Conservation (phyloP, 2,113 vertebrate genomes). For the Ameiurus melas region DNA sequence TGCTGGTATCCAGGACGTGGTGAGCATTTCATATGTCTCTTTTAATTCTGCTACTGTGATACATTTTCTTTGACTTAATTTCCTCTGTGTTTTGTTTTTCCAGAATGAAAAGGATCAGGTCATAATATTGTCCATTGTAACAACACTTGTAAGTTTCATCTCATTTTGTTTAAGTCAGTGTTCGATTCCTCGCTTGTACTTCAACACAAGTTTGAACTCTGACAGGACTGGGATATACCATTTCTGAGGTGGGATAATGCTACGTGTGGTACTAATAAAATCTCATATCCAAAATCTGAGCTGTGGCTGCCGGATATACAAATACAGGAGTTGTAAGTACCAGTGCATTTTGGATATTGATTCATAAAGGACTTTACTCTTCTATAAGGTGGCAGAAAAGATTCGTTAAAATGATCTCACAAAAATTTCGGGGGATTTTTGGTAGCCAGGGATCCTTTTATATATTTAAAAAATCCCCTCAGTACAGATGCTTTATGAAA, state of each 20-base stretch:
- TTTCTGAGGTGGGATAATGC: neutral
- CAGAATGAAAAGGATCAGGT: neutral
- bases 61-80: no score
- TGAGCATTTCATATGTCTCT: neutral
- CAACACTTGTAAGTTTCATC: conserved; percentile 4
- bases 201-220: neutral
- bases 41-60: neutral
- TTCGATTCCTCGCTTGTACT: neutral
- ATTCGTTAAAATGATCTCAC: neutral
- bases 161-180: neutral
- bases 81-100: conserved; percentile 2
- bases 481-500: no score
- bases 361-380: neutral
- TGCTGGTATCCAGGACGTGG: neutral
- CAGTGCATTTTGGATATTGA: neutral
- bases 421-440: no score
- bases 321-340: neutral
- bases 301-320: conserved; percentile 2
- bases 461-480: no score
- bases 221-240: neutral
- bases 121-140: neutral
- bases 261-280: neutral
- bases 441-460: no score
- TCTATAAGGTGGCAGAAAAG: neutral
- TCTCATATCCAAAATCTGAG: conserved; percentile 5